These are phyloP conservation scores for Drosophila emarginata DNA, from an alignment of 2,888 invertebrate genomes.

Conservation along the genomic window DNA sequence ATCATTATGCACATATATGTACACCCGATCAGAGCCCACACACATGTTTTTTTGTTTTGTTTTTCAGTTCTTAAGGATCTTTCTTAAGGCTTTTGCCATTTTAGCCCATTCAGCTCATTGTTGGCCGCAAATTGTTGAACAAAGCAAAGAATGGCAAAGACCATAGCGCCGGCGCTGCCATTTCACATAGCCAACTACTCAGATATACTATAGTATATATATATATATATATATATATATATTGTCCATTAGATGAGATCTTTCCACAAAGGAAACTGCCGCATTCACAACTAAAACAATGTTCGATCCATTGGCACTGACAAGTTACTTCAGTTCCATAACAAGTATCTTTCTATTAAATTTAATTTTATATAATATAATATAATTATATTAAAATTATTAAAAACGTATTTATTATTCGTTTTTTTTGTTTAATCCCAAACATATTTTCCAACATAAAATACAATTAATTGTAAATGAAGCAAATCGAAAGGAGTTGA, in stretches of 20 bases:
- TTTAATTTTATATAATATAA: too few relatives aligned
- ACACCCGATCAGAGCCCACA: conserved; percentile 20
- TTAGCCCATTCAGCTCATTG: conserved; percentile 54
- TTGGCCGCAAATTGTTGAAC: conserved; percentile 58
- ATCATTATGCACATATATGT: conserved; percentile 5
- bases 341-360: too few relatives aligned
- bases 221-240: background rate
- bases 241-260: background rate
- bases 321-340: too few relatives aligned
- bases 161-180: conserved; percentile 70
- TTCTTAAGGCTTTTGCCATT: conserved; percentile 67
- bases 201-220: too few relatives aligned
- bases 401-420: too few relatives aligned
- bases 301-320: background rate
- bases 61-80: conserved; percentile 28
- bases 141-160: conserved; percentile 38
- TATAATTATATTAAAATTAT: too few relatives aligned
- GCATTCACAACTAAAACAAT: background rate
- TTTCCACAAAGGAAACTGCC: background rate
- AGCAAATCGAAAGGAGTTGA: too few relatives aligned
- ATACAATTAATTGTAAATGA: too few relatives aligned
- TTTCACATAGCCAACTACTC: conserved; percentile 15
- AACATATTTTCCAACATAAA: too few relatives aligned
- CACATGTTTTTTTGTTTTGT: conserved; percentile 24
- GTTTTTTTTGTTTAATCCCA: too few relatives aligned